Evolutionary conservation across 2,113 vertebrate genomes (phyloP).

Genomic region (Meriones unguiculatus): DNA sequence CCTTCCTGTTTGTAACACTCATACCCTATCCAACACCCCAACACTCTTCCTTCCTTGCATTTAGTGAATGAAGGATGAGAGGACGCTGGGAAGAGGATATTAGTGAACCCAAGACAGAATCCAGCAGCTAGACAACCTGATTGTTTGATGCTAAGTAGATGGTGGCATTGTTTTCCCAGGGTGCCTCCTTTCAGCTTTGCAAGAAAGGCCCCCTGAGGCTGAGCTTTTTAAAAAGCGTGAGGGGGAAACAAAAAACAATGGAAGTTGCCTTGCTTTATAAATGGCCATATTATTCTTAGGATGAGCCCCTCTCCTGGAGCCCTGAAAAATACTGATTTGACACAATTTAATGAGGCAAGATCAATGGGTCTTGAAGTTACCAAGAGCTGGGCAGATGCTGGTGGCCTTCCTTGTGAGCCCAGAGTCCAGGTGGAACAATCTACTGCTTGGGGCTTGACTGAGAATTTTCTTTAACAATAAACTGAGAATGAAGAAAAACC

Average conservation of each 20-base stretch:
- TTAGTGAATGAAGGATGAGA: neutral
- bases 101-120: rapidly evolving
- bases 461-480: neutral
- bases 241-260: neutral
- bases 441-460: neutral
- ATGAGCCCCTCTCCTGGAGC: rapidly evolving
- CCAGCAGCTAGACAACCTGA: neutral
- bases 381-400: rapidly evolving
- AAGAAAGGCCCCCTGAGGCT: neutral
- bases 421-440: rapidly evolving
- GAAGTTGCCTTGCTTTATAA: slow-evolving; percentile 43
- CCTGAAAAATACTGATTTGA: neutral
- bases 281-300: neutral
- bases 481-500: neutral
- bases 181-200: neutral
- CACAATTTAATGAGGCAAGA: neutral
- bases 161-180: neutral
- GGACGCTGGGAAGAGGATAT: neutral
- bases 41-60: neutral
- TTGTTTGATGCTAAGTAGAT: neutral
- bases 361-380: neutral
- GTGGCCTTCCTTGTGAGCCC: neutral
- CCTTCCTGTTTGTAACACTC: rapidly evolving
- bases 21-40: rapidly evolving
- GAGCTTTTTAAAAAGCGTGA: neutral